Conservation (phyloP, 2,113 vertebrate species). For the Gallinago undulata region DNA sequence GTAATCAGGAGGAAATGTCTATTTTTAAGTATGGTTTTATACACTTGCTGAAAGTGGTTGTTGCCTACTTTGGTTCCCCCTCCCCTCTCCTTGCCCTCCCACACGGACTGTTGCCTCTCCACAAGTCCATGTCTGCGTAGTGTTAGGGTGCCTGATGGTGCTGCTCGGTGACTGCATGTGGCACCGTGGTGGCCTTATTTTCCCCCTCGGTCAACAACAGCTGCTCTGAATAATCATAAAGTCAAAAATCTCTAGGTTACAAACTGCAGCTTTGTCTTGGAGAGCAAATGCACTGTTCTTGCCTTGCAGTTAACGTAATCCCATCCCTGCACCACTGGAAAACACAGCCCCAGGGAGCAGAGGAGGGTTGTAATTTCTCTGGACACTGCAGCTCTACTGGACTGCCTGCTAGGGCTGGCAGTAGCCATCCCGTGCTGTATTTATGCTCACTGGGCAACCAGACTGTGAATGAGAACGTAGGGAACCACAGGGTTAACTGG, state of each 20-base stretch:
- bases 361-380: not conserved
- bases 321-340: not conserved
- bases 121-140: rapidly evolving
- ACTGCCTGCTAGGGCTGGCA: not conserved
- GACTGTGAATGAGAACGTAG: not conserved
- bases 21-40: not conserved
- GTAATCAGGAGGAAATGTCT: not conserved
- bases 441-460: not conserved
- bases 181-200: not conserved
- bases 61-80: not conserved
- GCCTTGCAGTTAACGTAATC: not conserved
- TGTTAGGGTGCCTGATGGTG: not conserved
- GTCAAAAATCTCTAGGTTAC: not conserved
- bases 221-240: not conserved
- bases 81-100: not conserved
- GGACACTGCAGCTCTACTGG: not conserved
- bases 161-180: not conserved
- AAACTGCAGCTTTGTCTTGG: not conserved
- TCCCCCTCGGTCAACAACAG: not conserved
- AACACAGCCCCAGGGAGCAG: not conserved
- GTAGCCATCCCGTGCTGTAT: not conserved
- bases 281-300: not conserved
- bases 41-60: not conserved
- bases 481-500: not conserved
- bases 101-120: not conserved